Conservation (phyloP, 2,113 vertebrate genomes). For the Ceratotherium simum region DNA sequence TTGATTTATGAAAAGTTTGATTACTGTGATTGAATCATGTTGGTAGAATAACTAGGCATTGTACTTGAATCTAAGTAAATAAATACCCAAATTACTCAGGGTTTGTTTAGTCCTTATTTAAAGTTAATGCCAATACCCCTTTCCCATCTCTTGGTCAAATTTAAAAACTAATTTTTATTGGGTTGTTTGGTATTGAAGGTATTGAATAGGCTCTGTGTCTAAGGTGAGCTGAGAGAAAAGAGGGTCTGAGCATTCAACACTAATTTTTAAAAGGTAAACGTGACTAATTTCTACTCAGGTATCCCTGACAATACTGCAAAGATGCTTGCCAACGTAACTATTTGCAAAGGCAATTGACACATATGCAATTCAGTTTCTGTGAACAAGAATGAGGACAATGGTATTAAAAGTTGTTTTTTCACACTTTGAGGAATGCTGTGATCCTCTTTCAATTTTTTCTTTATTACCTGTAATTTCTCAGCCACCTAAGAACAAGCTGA, state of each 20-base stretch:
- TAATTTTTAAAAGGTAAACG: not conserved
- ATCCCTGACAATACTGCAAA: not conserved
- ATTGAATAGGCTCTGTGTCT: not conserved
- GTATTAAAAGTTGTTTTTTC: not conserved
- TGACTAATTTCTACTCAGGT: not conserved
- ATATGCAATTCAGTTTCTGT: not conserved
- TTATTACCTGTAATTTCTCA: not conserved
- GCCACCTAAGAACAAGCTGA: not conserved
- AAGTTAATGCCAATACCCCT: no score
- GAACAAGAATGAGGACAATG: accelerated
- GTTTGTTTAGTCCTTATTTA: not conserved
- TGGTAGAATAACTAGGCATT: slow-evolving; percentile 6
- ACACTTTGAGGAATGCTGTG: not conserved
- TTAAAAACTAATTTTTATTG: not conserved
- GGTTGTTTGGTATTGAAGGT: not conserved
- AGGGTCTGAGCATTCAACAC: no score
- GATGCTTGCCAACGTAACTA: accelerated
- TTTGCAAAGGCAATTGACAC: not conserved
- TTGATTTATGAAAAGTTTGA: slow-evolving; percentile 47
- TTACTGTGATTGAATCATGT: not conserved
- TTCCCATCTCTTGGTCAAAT: not conserved
- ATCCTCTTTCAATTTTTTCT: not conserved
- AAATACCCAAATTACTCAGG: not conserved
- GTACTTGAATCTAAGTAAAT: not conserved
- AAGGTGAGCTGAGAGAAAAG: not conserved